phyloP scores from a whole-genome alignment of 2,888 invertebrate species.

The Alentia gelatinosa region DNA sequence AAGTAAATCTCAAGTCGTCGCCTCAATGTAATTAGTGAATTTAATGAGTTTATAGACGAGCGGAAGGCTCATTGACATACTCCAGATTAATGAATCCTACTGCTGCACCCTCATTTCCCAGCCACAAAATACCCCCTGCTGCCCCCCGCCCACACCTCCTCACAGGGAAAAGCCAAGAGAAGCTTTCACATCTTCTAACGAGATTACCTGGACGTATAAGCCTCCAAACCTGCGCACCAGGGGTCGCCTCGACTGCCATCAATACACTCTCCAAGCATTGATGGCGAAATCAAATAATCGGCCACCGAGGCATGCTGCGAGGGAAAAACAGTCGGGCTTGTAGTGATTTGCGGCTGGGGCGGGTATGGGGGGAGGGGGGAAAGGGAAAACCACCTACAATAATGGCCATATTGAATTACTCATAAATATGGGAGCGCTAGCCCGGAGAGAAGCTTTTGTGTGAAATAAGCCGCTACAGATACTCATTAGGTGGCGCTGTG shows the following conservation, averaged over 20 bases:
- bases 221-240: background rate
- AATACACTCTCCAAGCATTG: background rate
- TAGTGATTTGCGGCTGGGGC: background rate
- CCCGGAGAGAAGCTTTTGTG: background rate
- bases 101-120: background rate
- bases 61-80: slow-evolving; percentile 1
- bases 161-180: background rate
- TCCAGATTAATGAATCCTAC: background rate
- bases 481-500: background rate
- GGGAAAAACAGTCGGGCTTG: background rate
- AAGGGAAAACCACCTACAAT: background rate
- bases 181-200: background rate
- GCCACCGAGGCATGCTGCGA: background rate
- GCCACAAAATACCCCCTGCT: background rate
- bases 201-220: background rate
- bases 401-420: slow-evolving; percentile 27
- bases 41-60: background rate
- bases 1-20: background rate
- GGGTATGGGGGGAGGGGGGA: background rate
- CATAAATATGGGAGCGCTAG: background rate
- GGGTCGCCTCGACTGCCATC: background rate
- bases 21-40: background rate
- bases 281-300: slow-evolving; percentile 20
- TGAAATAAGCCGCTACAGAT: background rate
- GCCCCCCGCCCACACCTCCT: background rate